These are phyloP conservation scores for Emydoidea blandingii DNA, from an alignment of 2,797 vertebrate species.

Conservation along the genomic window DNA sequence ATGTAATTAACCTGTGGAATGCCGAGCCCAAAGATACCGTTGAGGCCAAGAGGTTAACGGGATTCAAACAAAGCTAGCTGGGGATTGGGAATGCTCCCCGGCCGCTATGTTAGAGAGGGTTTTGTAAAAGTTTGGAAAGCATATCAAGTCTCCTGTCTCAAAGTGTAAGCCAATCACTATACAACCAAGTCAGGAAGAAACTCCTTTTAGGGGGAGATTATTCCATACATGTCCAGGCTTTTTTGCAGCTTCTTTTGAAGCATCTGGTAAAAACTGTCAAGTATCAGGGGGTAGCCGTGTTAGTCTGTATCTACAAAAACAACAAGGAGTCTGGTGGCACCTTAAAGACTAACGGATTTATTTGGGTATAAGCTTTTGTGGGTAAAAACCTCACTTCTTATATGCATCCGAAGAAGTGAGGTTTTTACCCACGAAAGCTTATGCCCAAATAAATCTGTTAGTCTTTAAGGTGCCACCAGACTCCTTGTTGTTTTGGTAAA, in stretches of 20 bases:
- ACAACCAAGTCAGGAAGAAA: not conserved
- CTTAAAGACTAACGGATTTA: no score
- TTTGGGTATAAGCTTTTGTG: no score
- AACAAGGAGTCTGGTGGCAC: no score
- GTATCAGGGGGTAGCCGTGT: no score
- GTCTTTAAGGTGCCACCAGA: no score
- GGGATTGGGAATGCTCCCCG: not conserved
- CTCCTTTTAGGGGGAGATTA: not conserved
- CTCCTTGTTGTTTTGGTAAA: no score
- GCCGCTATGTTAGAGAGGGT: not conserved
- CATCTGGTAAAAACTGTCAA: accelerated
- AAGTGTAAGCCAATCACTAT: not conserved
- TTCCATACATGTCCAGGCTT: not conserved
- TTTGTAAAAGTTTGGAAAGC: not conserved
- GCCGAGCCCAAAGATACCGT: not conserved
- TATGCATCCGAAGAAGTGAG: no score
- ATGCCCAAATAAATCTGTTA: no score
- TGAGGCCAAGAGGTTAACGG: not conserved
- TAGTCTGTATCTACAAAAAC: no score
- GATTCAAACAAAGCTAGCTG: not conserved
- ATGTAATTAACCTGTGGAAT: not conserved
- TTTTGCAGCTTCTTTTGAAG: not conserved
- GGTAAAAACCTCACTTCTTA: no score
- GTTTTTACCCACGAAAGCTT: no score
- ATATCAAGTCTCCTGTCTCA: not conserved